Percentiles rank a stretch among this genome's conserved stretches.
phyloP scores from a whole-genome alignment of 2,797 vertebrate genomes.

The Toxotes lorentzi region DNA sequence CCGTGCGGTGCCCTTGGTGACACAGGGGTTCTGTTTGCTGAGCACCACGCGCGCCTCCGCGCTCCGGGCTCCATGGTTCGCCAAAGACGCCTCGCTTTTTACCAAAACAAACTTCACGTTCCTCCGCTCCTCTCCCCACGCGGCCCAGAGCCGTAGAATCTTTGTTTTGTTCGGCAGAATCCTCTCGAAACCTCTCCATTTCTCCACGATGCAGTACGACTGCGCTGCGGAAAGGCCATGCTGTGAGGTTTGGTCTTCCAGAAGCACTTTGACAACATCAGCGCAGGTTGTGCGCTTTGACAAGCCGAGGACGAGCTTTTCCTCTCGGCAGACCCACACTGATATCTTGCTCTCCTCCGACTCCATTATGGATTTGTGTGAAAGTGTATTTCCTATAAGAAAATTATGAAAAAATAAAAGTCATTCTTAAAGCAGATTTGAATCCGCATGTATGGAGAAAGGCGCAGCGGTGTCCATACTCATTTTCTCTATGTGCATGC shows the following conservation, averaged over 20 bases:
- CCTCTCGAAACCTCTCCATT: constrained; percentile 96
- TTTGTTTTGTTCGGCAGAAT: constrained; percentile 92
- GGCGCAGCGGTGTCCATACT: background rate
- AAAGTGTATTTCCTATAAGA: background rate
- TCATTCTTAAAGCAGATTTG: background rate
- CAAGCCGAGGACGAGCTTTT: constrained; percentile 94
- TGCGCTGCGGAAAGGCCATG: constrained; percentile 76
- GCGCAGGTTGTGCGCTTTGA: constrained; percentile 93
- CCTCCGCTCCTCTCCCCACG: constrained; percentile 94
- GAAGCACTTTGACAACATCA: constrained; percentile 91
- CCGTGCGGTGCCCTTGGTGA: constrained; percentile 68
- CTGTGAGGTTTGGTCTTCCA: constrained; percentile 85
- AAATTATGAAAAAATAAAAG: background rate
- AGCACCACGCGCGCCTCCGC: constrained; percentile 95
- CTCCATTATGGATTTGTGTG: constrained; percentile 83
- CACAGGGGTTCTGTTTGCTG: constrained; percentile 88
- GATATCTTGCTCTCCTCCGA: constrained; percentile 88
- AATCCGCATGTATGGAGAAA: constrained; percentile 7
- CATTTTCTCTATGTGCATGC: constrained; percentile 9
- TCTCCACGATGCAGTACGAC: constrained; percentile 94
- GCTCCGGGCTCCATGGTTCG: constrained; percentile 89
- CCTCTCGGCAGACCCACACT: constrained; percentile 95
- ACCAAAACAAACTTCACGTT: constrained; percentile 94
- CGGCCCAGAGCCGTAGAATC: constrained; percentile 92
- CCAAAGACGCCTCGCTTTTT: constrained; percentile 89